Evolutionary conservation across 1,140 invertebrate genomes (phyloP).

Genomic region (Orius insidiosus): DNA sequence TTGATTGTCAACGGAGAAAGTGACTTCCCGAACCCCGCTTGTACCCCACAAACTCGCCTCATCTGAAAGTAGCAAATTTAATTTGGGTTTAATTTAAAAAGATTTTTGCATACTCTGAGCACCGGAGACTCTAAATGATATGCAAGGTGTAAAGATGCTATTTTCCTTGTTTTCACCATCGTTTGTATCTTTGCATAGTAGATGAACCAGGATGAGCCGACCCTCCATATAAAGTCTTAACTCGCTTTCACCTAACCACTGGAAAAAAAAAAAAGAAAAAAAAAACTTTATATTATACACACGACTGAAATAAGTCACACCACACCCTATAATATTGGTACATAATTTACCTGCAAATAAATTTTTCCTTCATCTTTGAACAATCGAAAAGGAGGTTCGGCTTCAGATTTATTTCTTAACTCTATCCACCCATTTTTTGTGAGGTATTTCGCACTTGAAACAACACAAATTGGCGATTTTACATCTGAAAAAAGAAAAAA

Average conservation of each 20-base stretch:
- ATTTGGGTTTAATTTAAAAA: too few relatives aligned
- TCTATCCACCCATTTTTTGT: slow-evolving; percentile 58
- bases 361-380: slow-evolving; percentile 62
- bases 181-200: slow-evolving; percentile 59
- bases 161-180: slow-evolving; percentile 23
- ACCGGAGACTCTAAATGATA: slow-evolving; percentile 66
- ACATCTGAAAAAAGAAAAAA: slow-evolving; percentile 39
- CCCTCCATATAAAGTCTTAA: slow-evolving; percentile 54
- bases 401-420: slow-evolving; percentile 49
- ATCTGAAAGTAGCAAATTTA: not conserved
- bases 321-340: too few relatives aligned
- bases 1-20: slow-evolving; percentile 48
- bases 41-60: slow-evolving; percentile 2
- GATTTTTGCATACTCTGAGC: slow-evolving; percentile 48
- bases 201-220: slow-evolving; percentile 53
- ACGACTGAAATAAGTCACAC: too few relatives aligned
- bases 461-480: slow-evolving; percentile 61
- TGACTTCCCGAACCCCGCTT: slow-evolving; percentile 50
- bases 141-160: slow-evolving; percentile 53
- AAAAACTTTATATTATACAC: too few relatives aligned
- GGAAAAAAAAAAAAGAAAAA: slow-evolving; percentile 24
- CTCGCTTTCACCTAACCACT: slow-evolving; percentile 67
- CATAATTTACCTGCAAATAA: slow-evolving; percentile 48
- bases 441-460: slow-evolving; percentile 65
- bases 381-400: slow-evolving; percentile 59